phyloP scores from a whole-genome alignment of 2,888 invertebrate species.

The Frankliniella intonsa region DNA sequence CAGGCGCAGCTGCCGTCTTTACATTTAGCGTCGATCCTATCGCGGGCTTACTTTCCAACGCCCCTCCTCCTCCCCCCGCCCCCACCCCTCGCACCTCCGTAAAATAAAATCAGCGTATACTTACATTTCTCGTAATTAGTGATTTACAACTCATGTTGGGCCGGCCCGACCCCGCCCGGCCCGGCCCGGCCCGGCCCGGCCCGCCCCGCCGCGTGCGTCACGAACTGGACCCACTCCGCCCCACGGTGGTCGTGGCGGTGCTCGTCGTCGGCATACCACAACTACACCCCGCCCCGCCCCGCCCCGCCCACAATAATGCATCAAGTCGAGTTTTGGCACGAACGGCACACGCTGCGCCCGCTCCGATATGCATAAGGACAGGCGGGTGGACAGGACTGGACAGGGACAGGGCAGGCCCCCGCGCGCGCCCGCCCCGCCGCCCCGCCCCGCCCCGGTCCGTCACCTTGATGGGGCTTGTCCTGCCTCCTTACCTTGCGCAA shows the following conservation, averaged over 20 bases:
- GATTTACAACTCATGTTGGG: no score
- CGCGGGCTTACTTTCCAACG: neutral
- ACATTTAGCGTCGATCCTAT: neutral
- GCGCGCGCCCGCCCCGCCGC: neutral
- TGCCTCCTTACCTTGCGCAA: neutral
- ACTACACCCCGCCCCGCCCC: neutral
- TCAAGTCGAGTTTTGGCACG: neutral
- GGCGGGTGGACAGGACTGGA: neutral
- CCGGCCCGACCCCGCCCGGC: no score
- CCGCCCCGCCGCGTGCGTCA: no score
- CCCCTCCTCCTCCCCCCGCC: neutral
- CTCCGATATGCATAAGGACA: neutral
- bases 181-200: no score
- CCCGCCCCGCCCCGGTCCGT: conserved; percentile 9
- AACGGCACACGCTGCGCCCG: neutral
- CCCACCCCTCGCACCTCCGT: neutral
- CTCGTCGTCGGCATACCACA: no score
- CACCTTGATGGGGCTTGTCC: neutral
- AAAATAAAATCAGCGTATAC: no score
- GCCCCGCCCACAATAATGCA: neutral
- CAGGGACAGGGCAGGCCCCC: neutral
- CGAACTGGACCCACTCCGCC: no score
- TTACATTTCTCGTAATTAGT: no score
- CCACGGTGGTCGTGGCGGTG: no score
- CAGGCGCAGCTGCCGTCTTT: neutral